These are phyloP conservation scores for Turritopsis rubra DNA, from an alignment of 30 jellyfish, hydroid and myxozoan species.

Conservation along the genomic window DNA sequence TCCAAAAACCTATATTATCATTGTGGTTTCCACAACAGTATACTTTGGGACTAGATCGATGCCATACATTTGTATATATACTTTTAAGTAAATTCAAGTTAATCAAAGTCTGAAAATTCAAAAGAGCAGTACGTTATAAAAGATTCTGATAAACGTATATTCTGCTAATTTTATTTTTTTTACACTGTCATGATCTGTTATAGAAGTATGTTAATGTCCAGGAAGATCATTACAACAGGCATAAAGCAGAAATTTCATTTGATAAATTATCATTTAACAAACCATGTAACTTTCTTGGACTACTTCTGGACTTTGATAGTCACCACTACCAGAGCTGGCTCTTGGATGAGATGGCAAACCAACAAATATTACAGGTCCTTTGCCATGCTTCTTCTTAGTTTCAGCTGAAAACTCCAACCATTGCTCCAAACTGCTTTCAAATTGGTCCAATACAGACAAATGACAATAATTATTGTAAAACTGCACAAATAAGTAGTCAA, in stretches of 20 bases:
- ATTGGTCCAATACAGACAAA: neutral
- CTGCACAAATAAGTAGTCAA: conserved; percentile 42
- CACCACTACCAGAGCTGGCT: conserved; percentile 10
- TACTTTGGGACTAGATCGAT: no score
- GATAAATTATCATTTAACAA: neutral
- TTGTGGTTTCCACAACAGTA: no score
- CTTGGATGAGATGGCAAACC: conserved; percentile 39
- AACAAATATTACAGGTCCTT: conserved; percentile 35
- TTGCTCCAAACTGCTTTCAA: neutral
- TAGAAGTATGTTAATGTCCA: no score
- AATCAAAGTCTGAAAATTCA: no score
- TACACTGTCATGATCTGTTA: no score
- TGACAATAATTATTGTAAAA: conserved; percentile 41
- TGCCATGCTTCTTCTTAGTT: conserved; percentile 17
- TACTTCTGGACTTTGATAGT: conserved; percentile 12
- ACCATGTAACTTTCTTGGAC: conserved; percentile 19
- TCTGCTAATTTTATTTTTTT: no score
- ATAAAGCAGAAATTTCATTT: neutral
- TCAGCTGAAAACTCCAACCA: conserved; percentile 34
- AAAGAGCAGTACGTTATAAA: no score
- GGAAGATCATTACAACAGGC: no score
- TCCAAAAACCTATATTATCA: no score
- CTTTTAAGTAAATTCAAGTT: no score
- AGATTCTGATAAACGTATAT: no score
- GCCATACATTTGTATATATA: no score